Percentiles rank a stretch among this genome's conserved stretches.
Conservation (phyloP, 2,797 vertebrate genomes). For the Sus cebifrons region DNA sequence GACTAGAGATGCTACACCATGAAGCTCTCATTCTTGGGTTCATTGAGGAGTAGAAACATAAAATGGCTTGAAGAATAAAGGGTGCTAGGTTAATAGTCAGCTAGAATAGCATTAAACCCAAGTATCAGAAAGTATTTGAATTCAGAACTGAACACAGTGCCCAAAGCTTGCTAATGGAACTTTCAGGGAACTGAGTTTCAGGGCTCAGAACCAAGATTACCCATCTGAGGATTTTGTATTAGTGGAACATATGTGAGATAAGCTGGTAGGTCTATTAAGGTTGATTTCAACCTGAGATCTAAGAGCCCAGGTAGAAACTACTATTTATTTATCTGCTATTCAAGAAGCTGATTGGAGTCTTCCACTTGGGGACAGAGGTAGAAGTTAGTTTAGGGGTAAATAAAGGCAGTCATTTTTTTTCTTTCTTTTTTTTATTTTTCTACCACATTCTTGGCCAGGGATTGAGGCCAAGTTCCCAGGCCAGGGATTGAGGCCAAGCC, state of each 20-base stretch:
- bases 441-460: too few species aligned
- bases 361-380: not conserved
- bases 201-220: not conserved
- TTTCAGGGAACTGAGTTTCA: not conserved
- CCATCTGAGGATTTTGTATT: not conserved
- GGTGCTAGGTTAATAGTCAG: not conserved
- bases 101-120: not conserved
- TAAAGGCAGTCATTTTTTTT: not conserved
- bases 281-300: conserved; percentile 22
- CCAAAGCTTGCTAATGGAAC: not conserved
- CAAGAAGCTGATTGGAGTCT: not conserved
- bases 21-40: conserved; percentile 4
- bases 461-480: too few species aligned
- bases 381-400: not conserved
- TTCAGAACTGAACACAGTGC: not conserved
- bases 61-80: not conserved
- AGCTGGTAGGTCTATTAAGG: conserved; percentile 4
- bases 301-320: not conserved
- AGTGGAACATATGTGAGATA: not conserved
- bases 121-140: not conserved
- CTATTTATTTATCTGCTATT: not conserved
- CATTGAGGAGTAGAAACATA: not conserved
- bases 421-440: too few species aligned
- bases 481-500: too few species aligned
- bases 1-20: not conserved